Evolutionary conservation across 1,140 invertebrate species (phyloP), one percentile per base, ranked within the genome.

Genomic region (Drosophila kanapiae): DNA sequence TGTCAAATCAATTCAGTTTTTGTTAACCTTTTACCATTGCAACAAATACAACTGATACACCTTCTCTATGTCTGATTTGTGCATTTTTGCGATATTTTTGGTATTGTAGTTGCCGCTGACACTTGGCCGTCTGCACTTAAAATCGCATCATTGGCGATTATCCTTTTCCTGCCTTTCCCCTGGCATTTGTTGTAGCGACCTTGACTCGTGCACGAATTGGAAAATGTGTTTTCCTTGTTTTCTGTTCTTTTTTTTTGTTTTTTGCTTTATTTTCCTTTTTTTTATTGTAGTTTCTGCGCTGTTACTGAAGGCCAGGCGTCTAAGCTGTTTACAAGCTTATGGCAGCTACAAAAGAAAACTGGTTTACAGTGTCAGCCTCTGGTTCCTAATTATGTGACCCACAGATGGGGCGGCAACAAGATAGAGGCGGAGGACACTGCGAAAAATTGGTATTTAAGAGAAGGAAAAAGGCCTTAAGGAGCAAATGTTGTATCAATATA

Each of bases 141-240:
- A 74, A 74, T 74, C 70, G 70, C 53, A 74, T 74, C 70, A 74
- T 72, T 74, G 68, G 54, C 70, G 70, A 72, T 74, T 74, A 74
- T 74, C 68, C 68, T 74, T 72, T 58, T 18, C 31, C 47, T 42
- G 65, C 29, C 37, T 42, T 70, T 71, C 38, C 9, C 45, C 45
- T 72, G 69, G 67, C 69, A 69, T 67, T 71, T 69, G 40, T 57
- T 71, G 18, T 56, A 29, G 31, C 45, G 70, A 72, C 70, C 70
- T 74, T 74, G 70, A 72, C 67, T 72, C 70, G 38, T 70, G 67
- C 63, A 70, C 67, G 63, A 70, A 70, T 70, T 70, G 67, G 67
- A 70, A 70, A 70, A 70, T 70, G 67, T 68, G 67, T 56, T 70
- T 70, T 27, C 63, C 23, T 6, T 56, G 53, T 56, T 56, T 38